Conservation (phyloP, 2,888 invertebrate species). For the Oscheius sp. region DNA sequence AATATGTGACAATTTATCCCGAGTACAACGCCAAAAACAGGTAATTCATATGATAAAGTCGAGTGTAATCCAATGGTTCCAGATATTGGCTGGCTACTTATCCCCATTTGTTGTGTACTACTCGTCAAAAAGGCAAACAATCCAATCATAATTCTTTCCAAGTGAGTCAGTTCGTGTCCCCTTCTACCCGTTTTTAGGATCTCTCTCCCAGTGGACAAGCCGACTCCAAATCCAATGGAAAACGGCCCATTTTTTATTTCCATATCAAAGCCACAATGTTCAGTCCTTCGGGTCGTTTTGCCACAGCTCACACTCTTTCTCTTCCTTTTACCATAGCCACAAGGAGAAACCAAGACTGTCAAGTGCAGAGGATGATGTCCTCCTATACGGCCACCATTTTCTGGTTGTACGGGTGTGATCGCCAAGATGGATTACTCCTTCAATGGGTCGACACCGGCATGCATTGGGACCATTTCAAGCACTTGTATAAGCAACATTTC, state of each 20-base stretch:
- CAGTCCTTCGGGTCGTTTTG: constrained; percentile 66
- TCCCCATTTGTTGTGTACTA: constrained; percentile 71
- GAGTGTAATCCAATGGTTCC: neutral
- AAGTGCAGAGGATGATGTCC: constrained; percentile 73
- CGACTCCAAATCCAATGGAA: constrained; percentile 60
- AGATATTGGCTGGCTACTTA: constrained; percentile 71
- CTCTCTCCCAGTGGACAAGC: constrained; percentile 56
- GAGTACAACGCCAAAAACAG: constrained; percentile 64
- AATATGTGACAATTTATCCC: constrained; percentile 66
- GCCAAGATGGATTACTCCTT: constrained; percentile 66
- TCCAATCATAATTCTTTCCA: constrained; percentile 64
- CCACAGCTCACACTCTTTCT: constrained; percentile 71
- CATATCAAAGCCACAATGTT: constrained; percentile 70
- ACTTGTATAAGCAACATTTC: constrained; percentile 69
- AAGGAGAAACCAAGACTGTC: constrained; percentile 71
- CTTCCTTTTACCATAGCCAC: constrained; percentile 72
- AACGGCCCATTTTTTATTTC: constrained; percentile 72
- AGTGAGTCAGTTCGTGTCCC: constrained; percentile 26
- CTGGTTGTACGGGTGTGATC: constrained; percentile 70
- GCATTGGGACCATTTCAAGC: constrained; percentile 71
- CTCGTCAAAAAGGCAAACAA: constrained; percentile 68
- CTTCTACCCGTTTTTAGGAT: constrained; percentile 45
- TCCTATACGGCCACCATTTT: constrained; percentile 73
- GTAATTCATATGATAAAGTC: neutral
- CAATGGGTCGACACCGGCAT: constrained; percentile 65